Percentiles rank a stretch among this genome's conserved stretches.
These are phyloP conservation scores for Lampris megalopsis DNA, from an alignment of 2,113 vertebrate species.

Conservation along the genomic window DNA sequence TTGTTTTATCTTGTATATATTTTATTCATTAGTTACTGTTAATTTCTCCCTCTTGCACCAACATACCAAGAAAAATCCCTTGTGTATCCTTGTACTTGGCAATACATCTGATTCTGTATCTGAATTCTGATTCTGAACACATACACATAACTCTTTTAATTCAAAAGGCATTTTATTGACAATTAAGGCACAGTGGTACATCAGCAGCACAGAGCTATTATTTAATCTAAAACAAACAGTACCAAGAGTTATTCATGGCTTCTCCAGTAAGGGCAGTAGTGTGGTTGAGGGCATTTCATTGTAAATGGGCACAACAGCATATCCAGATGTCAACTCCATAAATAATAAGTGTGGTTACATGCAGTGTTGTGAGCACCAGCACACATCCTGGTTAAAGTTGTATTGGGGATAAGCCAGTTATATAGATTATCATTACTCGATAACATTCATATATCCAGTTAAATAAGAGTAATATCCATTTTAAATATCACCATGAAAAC, in stretches of 20 bases:
- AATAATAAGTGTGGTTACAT: background rate
- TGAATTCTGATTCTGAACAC: background rate
- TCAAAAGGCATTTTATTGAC: constrained; percentile 58
- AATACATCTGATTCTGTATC: no score
- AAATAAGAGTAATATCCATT: constrained; percentile 5
- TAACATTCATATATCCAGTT: constrained; percentile 14
- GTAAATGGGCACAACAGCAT: background rate
- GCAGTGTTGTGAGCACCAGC: background rate
- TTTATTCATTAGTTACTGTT: no score
- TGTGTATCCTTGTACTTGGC: no score
- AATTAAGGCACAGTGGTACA: constrained; percentile 69
- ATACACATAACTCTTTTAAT: background rate
- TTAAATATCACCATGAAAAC: background rate
- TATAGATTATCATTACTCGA: background rate
- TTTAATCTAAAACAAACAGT: constrained; percentile 7
- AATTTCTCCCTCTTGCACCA: no score
- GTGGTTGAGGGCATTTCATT: constrained; percentile 26
- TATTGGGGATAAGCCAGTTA: background rate
- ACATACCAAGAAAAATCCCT: no score
- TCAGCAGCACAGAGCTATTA: constrained; percentile 38
- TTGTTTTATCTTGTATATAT: no score
- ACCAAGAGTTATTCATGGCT: constrained; percentile 42
- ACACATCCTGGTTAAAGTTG: background rate
- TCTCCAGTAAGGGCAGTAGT: constrained; percentile 61
- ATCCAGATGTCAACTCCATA: background rate